These are phyloP conservation scores for Chionoecetes opilio DNA, from an alignment of 1,140 invertebrate species.

Conservation along the genomic window DNA sequence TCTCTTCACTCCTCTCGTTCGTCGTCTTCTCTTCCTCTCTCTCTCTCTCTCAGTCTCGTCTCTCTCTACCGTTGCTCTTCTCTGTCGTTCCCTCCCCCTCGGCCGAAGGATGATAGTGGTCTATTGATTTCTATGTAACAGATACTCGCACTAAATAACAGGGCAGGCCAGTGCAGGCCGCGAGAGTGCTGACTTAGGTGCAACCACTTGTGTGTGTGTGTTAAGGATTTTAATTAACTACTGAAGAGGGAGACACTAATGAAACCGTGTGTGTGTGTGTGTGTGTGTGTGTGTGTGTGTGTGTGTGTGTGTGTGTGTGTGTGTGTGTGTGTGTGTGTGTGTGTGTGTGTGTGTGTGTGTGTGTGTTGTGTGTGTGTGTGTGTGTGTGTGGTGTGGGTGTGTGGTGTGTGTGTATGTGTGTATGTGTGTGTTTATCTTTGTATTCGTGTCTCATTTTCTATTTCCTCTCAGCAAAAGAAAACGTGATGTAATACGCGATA, in stretches of 20 bases:
- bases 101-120: not conserved
- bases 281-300: conserved; percentile 50
- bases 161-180: not conserved
- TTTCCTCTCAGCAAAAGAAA: no score
- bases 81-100: not conserved
- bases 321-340: conserved; percentile 48
- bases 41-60: not conserved
- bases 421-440: not conserved
- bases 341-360: conserved; percentile 41
- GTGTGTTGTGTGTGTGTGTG: not conserved
- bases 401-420: conserved; percentile 39
- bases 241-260: conserved; percentile 11
- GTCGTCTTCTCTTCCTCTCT: not conserved
- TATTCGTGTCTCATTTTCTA: not conserved
- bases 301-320: conserved; percentile 53
- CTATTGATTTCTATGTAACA: conserved; percentile 21
- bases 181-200: not conserved
- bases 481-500: no score
- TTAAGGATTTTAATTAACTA: conserved; percentile 27
- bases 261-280: conserved; percentile 9
- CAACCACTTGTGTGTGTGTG: not conserved
- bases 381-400: conserved; percentile 45
- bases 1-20: not conserved
- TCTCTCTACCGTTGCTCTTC: not conserved
- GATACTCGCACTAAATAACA: conserved; percentile 31